Base-by-base conservation (phyloP, 2,797 vertebrate species). In the Ispidina lecontei region DNA sequence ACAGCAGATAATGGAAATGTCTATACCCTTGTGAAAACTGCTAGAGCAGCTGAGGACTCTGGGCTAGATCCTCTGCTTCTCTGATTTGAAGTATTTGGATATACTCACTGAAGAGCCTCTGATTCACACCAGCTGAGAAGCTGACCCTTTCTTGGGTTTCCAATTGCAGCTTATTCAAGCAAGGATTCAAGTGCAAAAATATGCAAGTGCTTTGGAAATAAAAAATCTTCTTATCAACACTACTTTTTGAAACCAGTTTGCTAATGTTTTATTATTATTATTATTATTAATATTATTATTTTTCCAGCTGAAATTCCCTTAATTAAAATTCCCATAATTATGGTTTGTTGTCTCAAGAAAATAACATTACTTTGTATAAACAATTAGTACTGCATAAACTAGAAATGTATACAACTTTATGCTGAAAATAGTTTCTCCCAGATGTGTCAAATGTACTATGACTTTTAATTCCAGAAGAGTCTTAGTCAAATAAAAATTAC, bases 81-180 rank as follows among this genome's bases (percentile, higher is more conserved):
- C 51, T 33, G 35, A 23, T 44, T 70, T 65, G 43, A n/a, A 75
- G 16, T 10, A 31, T 18, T 55, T 83, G 54, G 26, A 23, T 89
- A 75, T 73, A 69, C 23, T 65, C 54, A 35, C 14, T 43, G 49
- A 71, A 78, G 25, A 5, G 26, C 19, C n/a, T 52, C 29, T 55
- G 39, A 54, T 62, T 73, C 68, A 52, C 19, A 44, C 6, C 19
- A 74, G 25, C 52, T 70, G 63, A 78, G 58, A 71, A 71, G 16
- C 12, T 26, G n/a, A 65, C 25, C 14, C 41, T 52, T 19, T 51
- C 62, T 69, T n/a, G 5, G 26, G 11, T 37, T 59, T 80, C 12
- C 62, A 33, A 37, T 14, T 89, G 68, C 21, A 89, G 54, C 51
- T 80, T 89, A 59, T 46, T 93, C 62, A 80, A 96, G 72, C 28